Base-by-base conservation (phyloP, 2,888 invertebrate genomes). In the Euplexia lucipara region DNA sequence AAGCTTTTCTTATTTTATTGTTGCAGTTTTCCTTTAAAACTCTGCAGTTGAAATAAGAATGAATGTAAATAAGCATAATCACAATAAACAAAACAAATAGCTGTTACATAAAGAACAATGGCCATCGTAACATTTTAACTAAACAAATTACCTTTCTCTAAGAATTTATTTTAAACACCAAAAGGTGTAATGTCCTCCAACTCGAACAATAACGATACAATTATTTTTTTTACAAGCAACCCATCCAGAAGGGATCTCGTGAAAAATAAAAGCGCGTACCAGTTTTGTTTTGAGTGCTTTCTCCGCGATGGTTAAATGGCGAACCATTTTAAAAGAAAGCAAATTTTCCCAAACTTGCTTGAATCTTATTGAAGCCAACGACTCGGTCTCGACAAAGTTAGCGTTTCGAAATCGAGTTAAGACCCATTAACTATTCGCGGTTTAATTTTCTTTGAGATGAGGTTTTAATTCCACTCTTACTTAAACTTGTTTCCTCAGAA, bases 391-490 rank as follows among this genome's bases (percentile, higher is more conserved):
- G 83, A 87, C 87, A 88, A 91, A 93, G 92, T 93, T 92, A 89
- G 86, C 88, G 89, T 91, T 92, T 90, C 85, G 83, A 87, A 93
- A 92, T 93, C 89, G 85, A 92, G 92, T 93, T 92, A 91, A 92
- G 91, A 91, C 85, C 90, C 91, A 92, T 93, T 93, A 92, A 92
- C 91, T 92, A 92, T 91, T 92, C 88, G 90, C 80, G 91, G 92
- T 92, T 92, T 90, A 92, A 92, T 91, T 92, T 91, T 91, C 89
- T 87, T 85, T 83, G 83, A 85, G 89, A 92, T 91, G 89, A 90
- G 91, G 87, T 92, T 92, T 92, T 91, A 91, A 92, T 90, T 91
- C 85, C 78, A 86, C 85, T 88, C 87, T 85, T 84, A 83, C 78
- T 86, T 85, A 78, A 86, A 89, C 80, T 87, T 85, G 85, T 87